Evolutionary conservation across 1,140 invertebrate species (phyloP), one percentile per base, ranked within the genome.

Genomic region (Drosophila setifemur): DNA sequence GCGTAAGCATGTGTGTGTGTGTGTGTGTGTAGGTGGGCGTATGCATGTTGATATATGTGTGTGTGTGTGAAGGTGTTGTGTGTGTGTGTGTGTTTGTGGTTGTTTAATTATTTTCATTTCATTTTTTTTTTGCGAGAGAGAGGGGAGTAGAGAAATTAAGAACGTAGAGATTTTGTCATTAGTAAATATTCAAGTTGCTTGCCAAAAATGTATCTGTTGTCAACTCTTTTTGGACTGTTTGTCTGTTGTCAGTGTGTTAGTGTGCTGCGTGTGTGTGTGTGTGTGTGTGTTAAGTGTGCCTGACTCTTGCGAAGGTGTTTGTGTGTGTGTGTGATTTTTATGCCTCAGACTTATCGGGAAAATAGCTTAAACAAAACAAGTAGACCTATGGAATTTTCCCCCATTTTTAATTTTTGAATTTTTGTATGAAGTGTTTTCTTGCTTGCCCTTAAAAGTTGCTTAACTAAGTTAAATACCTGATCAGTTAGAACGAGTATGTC

Each of bases 101-200:
- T 18, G 28, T 55, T 16, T 50, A 14, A 0, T 16, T 19, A 29
- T 29, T 44, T 31, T 23, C 11, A 25, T 35, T 45, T 29, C 35
- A 33, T 25, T 69, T 16, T 18, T 49, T 57, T 68, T 19, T 7
- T 47, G 33, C 54, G 42, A 73, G 52, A 67, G 28, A 74, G 29
- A 64, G 76, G 74, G 82, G 54, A 72, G 50, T 76, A 57, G 63
- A 79, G 67, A 86, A 69, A 81, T 75, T 79, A 71, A 85, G 77
- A 85, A 85, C 60, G 55, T 74, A 71, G 53, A 86, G 82, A 86
- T 85, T 66, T 85, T 79, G 81, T 85, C 67, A 86, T 85, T 88
- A 81, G 85, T 88, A 77, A 75, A 73, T 64, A 63, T 73, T 75
- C 53, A 26, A 54, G 33, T 55, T 60, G 43, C 40, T 60, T 53